phyloP scores from a whole-genome alignment of 2,113 vertebrate species.

The Sander lucioperca region DNA sequence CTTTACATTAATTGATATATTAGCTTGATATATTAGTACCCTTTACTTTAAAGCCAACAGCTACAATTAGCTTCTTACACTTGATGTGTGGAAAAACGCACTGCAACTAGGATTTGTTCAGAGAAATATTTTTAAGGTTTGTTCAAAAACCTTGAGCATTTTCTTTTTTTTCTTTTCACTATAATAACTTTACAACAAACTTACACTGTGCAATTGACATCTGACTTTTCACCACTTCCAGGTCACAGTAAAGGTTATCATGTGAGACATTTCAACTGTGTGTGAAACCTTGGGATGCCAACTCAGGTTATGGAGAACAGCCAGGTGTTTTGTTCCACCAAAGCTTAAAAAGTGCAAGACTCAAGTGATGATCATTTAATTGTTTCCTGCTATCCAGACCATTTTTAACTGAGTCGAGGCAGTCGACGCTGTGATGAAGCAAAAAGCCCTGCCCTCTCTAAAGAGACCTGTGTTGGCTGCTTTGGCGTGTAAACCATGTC shows the following conservation, averaged over 20 bases:
- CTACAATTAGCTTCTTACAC: background rate
- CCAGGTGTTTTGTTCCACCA: constrained; percentile 36
- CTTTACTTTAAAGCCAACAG: background rate
- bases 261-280: constrained; percentile 25
- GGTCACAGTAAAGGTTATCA: background rate
- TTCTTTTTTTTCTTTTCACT: no score
- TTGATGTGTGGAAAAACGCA: background rate
- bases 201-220: no score
- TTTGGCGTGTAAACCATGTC: constrained; percentile 3
- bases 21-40: background rate
- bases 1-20: background rate
- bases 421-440: constrained; percentile 23
- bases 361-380: constrained; percentile 29
- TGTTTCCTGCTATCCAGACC: background rate
- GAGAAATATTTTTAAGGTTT: background rate
- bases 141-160: no score
- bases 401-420: constrained; percentile 7
- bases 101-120: background rate
- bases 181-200: no score
- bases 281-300: constrained; percentile 24
- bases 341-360: constrained; percentile 24
- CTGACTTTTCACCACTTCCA: background rate
- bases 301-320: constrained; percentile 8
- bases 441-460: constrained; percentile 26
- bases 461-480: constrained; percentile 10